A percentile compares a stretch with the other conserved stretches of the same genome.
phyloP scores from a whole-genome alignment of 2,797 vertebrate genomes.

The Enteromius fasciolatus region DNA sequence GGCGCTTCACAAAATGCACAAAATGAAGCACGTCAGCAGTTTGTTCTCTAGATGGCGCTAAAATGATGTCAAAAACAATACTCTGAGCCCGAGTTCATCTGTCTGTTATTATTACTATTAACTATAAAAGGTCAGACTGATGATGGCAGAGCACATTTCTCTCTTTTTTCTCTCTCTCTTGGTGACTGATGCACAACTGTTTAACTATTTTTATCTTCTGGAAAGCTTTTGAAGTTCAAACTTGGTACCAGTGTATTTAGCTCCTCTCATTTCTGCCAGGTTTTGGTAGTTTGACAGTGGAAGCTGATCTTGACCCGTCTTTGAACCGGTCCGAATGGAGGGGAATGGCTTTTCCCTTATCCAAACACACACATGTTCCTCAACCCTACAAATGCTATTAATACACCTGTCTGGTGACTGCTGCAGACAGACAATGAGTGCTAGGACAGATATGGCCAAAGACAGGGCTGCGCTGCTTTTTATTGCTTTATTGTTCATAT shows the following conservation, averaged over 20 bases:
- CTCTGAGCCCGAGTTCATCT: background rate
- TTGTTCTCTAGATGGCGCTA: slow-evolving; percentile 7
- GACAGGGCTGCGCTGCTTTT: background rate
- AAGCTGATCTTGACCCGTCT: slow-evolving; percentile 23
- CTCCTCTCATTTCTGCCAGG: background rate
- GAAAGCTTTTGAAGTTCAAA: background rate
- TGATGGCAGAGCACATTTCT: background rate
- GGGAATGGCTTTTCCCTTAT: background rate
- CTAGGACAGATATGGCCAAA: background rate
- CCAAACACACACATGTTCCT: slow-evolving; percentile 1
- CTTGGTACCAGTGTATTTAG: background rate
- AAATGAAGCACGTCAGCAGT: background rate
- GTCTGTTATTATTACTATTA: background rate
- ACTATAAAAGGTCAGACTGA: background rate
- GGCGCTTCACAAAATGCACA: background rate
- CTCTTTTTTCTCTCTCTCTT: background rate
- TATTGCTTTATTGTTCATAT: background rate
- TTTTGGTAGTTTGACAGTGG: background rate
- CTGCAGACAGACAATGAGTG: background rate
- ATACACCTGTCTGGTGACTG: slow-evolving; percentile 45
- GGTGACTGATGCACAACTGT: background rate
- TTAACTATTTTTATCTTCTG: background rate
- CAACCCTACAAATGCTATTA: slow-evolving; percentile 30
- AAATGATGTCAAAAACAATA: background rate
- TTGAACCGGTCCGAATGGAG: slow-evolving; percentile 13